These are phyloP conservation scores for Temnothorax curvispinosus DNA, from an alignment of 1,140 invertebrate species.

Conservation along the genomic window DNA sequence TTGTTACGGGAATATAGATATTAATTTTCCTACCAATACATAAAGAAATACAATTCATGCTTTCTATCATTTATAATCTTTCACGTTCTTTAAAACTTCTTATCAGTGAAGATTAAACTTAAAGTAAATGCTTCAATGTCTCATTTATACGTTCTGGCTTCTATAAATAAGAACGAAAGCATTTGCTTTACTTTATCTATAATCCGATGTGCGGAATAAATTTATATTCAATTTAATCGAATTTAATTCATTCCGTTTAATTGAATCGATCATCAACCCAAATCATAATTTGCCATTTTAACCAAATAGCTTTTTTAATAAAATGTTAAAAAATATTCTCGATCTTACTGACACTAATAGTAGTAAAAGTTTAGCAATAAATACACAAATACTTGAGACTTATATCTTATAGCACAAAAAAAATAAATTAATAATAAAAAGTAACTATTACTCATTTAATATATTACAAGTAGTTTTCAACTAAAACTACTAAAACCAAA, in stretches of 20 bases:
- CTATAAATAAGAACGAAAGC: neutral
- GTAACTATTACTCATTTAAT: neutral
- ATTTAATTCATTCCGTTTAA: conserved; percentile 25
- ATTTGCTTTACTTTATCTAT: neutral
- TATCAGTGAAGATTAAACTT: neutral
- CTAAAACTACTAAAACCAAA: neutral
- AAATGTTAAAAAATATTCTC: neutral
- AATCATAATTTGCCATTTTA: neutral
- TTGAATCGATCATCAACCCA: neutral
- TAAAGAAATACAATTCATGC: neutral
- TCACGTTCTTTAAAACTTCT: neutral
- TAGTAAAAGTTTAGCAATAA: neutral
- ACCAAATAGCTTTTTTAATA: neutral
- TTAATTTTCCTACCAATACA: neutral
- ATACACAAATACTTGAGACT: neutral
- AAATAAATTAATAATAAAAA: conserved; percentile 11
- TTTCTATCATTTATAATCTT: neutral
- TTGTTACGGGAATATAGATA: neutral
- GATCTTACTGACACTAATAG: neutral
- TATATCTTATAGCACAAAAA: neutral
- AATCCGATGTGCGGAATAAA: conserved; percentile 8
- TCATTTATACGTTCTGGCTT: neutral
- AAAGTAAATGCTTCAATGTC: neutral
- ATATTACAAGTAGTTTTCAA: neutral
- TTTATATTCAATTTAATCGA: conserved; percentile 20